Evolutionary conservation across 2,888 invertebrate species (phyloP), one percentile per base, ranked within the genome.

Genomic region (Meiosimyza decipiens): DNA sequence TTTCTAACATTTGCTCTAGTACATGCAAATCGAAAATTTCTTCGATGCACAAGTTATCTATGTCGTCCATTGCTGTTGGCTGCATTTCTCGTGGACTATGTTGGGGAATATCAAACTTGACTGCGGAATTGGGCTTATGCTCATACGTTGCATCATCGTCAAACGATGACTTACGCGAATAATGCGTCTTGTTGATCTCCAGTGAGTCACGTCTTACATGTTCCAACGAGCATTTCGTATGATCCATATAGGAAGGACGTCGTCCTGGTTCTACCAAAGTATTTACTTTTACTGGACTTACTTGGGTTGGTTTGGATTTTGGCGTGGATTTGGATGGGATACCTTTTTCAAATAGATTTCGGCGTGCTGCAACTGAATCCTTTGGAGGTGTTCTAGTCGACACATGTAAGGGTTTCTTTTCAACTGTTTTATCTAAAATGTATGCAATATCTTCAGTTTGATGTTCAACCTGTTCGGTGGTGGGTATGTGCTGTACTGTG

Each of bases 1-100:
- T 92, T 87, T 94, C 93, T 85, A 94, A 88, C 89, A 94, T 89
- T 87, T 90, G 89, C 87, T 94, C 94, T 73, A 94, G 88, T 79
- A 92, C 88, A 81, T 90, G 89, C 77, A 93, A 81, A 80, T 94
- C 93, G 78, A 90, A 92, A 76, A 94, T 92, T 77, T 93, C 91
- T 85, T 94, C 94, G 78, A 94, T 91, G 77, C 89, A 88, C n/a
- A 87, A 85, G 67, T 84, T 83, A 77, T 89, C 89, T n/a, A 86
- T 84, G 66, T 83, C 82, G 70, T 89, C 89, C 55, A 88, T 85
- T 75, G 89, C 88, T 79, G 88, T 85, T 72, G 85, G 82, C n/a
- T 83, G 82, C 7, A 88, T 86, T 3, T 88, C 86, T 78, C 90
- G 89, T 2, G 91, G 90, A 73, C 89, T 88, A 40, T 89, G 89